phyloP scores from a whole-genome alignment of 2,113 vertebrate genomes.

The Phrynosoma platyrhinos region DNA sequence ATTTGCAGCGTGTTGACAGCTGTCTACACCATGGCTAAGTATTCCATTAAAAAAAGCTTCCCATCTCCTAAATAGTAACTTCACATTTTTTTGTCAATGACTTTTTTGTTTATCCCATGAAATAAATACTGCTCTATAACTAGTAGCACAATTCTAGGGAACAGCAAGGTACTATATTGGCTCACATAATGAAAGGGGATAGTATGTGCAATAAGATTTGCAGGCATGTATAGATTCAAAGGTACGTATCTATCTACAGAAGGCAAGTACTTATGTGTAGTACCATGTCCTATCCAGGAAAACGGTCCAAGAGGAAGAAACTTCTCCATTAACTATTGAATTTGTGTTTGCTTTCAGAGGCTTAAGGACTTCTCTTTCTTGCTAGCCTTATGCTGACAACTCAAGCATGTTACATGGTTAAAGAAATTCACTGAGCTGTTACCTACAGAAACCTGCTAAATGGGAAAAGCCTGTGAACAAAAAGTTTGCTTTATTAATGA shows the following conservation, averaged over 20 bases:
- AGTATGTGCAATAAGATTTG: background rate
- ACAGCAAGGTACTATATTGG: background rate
- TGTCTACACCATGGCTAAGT: background rate
- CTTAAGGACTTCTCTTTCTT: slow-evolving; percentile 18
- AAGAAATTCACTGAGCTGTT: slow-evolving; percentile 30
- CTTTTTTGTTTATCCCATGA: background rate
- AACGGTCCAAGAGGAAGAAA: background rate
- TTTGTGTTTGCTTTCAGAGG: slow-evolving; percentile 19
- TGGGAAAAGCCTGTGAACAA: background rate
- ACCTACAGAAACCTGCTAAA: slow-evolving; percentile 25
- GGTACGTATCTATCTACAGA: background rate
- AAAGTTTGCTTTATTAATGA: slow-evolving; percentile 16
- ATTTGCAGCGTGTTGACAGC: background rate
- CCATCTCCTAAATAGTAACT: background rate
- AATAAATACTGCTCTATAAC: background rate
- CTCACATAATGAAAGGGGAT: background rate
- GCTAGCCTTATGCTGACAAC: background rate
- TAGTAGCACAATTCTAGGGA: background rate
- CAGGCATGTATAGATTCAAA: background rate
- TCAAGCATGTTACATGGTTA: slow-evolving; percentile 16
- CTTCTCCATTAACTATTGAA: background rate
- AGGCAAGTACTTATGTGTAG: background rate
- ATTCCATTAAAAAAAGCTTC: background rate
- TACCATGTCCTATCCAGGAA: background rate
- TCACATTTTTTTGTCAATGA: background rate